Evolutionary conservation across 2,113 vertebrate genomes (phyloP).

Genomic region (Sylvilagus bachmani): DNA sequence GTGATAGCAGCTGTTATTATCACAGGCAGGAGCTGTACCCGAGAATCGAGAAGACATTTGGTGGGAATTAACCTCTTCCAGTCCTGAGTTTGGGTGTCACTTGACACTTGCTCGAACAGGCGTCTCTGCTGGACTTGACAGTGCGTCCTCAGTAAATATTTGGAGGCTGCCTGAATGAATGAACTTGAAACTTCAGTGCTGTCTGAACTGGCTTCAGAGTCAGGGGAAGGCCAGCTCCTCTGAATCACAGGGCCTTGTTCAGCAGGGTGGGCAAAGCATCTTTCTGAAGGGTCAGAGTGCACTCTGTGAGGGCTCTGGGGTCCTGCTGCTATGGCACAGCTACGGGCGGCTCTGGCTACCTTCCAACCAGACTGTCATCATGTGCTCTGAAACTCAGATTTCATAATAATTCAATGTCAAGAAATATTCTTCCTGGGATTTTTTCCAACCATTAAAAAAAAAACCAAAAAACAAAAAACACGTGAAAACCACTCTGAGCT

Average conservation of each 20-base stretch:
- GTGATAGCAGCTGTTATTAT: not conserved
- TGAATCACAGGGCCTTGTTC: not conserved
- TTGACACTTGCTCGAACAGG: not conserved
- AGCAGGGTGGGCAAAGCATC: not conserved
- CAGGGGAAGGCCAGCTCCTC: not conserved
- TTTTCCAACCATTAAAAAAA: not conserved
- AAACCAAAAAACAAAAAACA: not conserved
- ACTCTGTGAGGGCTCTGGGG: accelerated
- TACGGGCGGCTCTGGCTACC: accelerated
- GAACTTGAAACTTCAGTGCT: not conserved
- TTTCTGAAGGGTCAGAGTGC: not conserved
- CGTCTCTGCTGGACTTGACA: not conserved
- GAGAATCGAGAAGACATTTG: not conserved
- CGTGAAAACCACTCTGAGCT: not conserved
- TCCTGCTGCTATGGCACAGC: accelerated
- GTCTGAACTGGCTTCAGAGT: not conserved
- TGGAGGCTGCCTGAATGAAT: not conserved
- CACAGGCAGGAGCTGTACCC: not conserved
- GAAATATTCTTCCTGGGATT: not conserved
- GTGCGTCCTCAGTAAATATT: not conserved
- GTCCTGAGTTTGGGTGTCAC: not conserved
- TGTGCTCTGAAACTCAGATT: not conserved
- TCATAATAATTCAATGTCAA: accelerated
- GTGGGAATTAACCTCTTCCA: not conserved
- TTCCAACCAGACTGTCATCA: no score